phyloP scores from a whole-genome alignment of 37 sponge, comb jelly and placozoan species.

The Ianthella basta region DNA sequence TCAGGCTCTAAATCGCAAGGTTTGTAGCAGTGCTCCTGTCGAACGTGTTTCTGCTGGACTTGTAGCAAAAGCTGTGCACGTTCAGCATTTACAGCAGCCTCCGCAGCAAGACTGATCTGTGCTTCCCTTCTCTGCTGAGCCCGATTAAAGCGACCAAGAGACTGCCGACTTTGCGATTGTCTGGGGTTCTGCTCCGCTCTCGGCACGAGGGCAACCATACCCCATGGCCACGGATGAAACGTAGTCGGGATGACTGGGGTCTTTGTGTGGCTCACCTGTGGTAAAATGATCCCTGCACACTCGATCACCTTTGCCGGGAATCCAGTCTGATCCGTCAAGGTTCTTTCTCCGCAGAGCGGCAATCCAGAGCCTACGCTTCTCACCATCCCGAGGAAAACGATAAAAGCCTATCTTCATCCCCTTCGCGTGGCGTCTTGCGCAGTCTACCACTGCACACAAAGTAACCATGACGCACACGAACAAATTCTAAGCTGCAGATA shows the following conservation, averaged over 20 bases:
- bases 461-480: constrained; percentile 11
- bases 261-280: constrained; percentile 4
- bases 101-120: constrained; percentile 8
- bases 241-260: constrained; percentile 13
- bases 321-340: neutral
- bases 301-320: constrained; percentile 11
- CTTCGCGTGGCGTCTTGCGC: constrained; percentile 4
- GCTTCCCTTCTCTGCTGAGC: constrained; percentile 15
- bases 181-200: no score
- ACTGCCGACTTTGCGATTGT: constrained; percentile 21
- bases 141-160: constrained; percentile 1
- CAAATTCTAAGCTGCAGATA: neutral
- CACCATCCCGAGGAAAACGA: constrained; percentile 17
- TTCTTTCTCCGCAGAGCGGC: constrained; percentile 19
- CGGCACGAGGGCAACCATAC: neutral
- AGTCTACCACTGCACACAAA: neutral
- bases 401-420: constrained; percentile 3
- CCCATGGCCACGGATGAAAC: neutral
- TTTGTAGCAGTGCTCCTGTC: constrained; percentile 1
- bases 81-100: constrained; percentile 14
- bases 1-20: no score
- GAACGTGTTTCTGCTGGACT: neutral
- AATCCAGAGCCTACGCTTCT: neutral
- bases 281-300: constrained; percentile 4
- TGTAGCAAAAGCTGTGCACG: neutral